A percentile compares a stretch with the other conserved stretches of the same genome.
Conservation (phyloP, 1,140 invertebrate species). For the Heliothis virescens region DNA sequence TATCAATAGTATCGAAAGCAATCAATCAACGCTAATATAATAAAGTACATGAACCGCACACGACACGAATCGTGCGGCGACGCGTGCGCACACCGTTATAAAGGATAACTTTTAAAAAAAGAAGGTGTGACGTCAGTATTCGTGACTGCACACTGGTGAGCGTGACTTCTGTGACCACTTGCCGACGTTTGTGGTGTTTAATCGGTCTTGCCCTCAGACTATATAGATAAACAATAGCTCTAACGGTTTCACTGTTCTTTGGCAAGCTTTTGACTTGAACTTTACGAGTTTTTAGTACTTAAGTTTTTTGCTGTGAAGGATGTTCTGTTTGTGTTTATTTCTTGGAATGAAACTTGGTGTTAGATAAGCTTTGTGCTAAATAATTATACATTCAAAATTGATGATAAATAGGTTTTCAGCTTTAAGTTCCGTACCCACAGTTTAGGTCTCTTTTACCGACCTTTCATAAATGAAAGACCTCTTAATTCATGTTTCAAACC, state of each 20-base stretch:
- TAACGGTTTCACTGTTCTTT: slow-evolving; percentile 14
- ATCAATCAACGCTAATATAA: slow-evolving; percentile 48
- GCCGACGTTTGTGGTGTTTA: slow-evolving; percentile 48
- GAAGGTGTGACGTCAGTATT: slow-evolving; percentile 71
- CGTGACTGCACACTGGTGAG: slow-evolving; percentile 68
- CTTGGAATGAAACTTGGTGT: not conserved
- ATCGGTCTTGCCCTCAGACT: slow-evolving; percentile 48
- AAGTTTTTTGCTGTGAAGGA: not conserved
- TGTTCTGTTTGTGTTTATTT: not conserved
- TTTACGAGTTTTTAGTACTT: not conserved
- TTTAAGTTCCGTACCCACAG: too few relatives aligned
- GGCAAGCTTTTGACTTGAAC: slow-evolving; percentile 25
- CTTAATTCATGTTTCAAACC: too few relatives aligned
- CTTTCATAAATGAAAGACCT: not conserved
- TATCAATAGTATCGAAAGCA: slow-evolving; percentile 42
- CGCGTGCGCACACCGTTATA: slow-evolving; percentile 56
- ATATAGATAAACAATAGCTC: slow-evolving; percentile 40
- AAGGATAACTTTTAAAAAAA: slow-evolving; percentile 59
- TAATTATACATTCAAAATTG: not conserved
- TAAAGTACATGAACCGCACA: slow-evolving; percentile 40
- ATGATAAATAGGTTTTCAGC: not conserved
- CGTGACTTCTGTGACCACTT: slow-evolving; percentile 79
- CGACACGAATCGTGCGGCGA: slow-evolving; percentile 37
- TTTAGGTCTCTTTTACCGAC: not conserved
- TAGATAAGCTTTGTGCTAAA: not conserved